Evolutionary conservation across 2,113 vertebrate genomes (phyloP).

Genomic region (Artemisiospiza belli): DNA sequence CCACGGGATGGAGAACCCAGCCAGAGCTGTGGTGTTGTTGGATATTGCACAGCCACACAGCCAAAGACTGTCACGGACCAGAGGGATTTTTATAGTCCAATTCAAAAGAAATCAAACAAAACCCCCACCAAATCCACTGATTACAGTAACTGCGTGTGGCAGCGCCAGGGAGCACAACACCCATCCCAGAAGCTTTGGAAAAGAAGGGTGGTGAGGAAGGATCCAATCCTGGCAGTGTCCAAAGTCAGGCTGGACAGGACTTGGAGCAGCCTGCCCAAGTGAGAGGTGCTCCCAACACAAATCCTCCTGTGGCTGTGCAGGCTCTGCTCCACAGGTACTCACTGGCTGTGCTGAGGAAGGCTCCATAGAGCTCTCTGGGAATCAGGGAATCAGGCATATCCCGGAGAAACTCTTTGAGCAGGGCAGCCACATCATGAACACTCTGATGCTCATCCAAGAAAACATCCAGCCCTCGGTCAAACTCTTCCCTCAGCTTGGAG

Average conservation of each 20-base stretch:
- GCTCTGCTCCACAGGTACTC: neutral
- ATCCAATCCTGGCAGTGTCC: too few relatives aligned
- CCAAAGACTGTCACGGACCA: accelerated
- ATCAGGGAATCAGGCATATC: conserved; percentile 89
- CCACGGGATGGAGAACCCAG: neutral
- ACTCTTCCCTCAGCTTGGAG: conserved; percentile 77
- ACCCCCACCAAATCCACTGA: neutral
- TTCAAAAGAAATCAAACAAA: too few relatives aligned
- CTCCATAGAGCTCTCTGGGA: conserved; percentile 84
- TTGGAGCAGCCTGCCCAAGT: neutral
- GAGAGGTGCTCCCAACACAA: neutral
- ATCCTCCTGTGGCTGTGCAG: neutral
- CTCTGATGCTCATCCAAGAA: conserved; percentile 85
- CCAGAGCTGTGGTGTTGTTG: accelerated
- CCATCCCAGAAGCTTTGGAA: neutral
- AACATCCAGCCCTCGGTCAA: conserved; percentile 76
- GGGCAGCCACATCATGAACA: conserved; percentile 88
- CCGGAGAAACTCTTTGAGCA: conserved; percentile 90
- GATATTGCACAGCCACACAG: neutral
- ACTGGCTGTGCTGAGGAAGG: conserved; percentile 91
- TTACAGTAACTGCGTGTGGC: accelerated
- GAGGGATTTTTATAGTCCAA: neutral
- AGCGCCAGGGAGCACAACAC: neutral
- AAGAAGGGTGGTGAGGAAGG: neutral
- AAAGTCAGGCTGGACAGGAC: neutral